Conservation (phyloP, 2,888 invertebrate genomes). For the Trachelus troglodyta region DNA sequence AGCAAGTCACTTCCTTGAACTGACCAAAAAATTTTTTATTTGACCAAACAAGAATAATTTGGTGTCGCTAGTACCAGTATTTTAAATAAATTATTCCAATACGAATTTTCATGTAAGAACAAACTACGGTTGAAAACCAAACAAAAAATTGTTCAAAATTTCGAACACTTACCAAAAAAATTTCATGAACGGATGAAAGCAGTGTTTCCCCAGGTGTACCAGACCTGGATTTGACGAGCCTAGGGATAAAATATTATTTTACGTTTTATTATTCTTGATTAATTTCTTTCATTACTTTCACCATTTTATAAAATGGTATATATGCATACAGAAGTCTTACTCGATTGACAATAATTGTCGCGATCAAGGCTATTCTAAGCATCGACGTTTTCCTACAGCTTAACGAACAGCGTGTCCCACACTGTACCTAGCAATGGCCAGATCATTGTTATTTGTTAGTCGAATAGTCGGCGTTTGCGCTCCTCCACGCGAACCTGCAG, state of each 20-base stretch:
- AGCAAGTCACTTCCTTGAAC: neutral
- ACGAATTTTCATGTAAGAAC: neutral
- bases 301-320: neutral
- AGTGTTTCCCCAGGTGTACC: too few relatives aligned
- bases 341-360: neutral
- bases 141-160: too few relatives aligned
- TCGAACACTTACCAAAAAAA: too few relatives aligned
- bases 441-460: conserved; percentile 27
- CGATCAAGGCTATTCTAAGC: neutral
- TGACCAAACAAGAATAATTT: neutral
- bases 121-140: too few relatives aligned
- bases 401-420: conserved; percentile 27
- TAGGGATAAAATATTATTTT: neutral
- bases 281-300: neutral
- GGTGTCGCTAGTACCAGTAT: neutral
- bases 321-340: neutral
- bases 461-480: conserved; percentile 20
- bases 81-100: neutral
- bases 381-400: conserved; percentile 20
- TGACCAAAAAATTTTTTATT: neutral
- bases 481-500: conserved; percentile 35
- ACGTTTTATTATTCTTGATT: neutral
- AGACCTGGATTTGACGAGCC: too few relatives aligned
- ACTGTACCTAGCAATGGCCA: conserved; percentile 23
- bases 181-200: too few relatives aligned